Evolutionary conservation across 64 coral and sea anemone species (phyloP).

Genomic region (Porites lutea): DNA sequence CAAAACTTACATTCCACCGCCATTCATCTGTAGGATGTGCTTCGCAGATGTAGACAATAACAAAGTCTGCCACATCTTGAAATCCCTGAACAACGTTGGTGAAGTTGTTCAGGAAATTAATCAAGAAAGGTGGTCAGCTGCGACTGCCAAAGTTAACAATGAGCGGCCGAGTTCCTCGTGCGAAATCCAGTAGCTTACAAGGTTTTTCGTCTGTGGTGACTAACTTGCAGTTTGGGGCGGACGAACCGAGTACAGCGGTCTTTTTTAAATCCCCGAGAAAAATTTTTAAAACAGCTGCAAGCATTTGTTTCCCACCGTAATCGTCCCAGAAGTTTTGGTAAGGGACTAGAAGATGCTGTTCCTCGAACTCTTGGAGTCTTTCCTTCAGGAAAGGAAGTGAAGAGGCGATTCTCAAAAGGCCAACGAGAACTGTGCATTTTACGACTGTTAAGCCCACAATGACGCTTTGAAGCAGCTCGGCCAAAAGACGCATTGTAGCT

Average conservation of each 20-base stretch:
- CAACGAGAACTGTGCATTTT: background rate
- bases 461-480: background rate
- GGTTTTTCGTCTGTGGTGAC: slow-evolving; percentile 18
- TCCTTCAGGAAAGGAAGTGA: slow-evolving; percentile 11
- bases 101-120: slow-evolving; percentile 51
- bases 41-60: slow-evolving; percentile 54
- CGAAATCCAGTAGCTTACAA: slow-evolving; percentile 10
- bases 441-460: background rate
- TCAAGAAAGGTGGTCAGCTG: slow-evolving; percentile 57
- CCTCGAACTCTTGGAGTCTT: background rate
- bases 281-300: background rate
- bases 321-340: slow-evolving; percentile 50
- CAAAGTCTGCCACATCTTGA: slow-evolving; percentile 65
- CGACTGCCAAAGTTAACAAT: slow-evolving; percentile 74
- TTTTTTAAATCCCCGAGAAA: slow-evolving; percentile 26
- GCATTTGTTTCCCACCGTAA: slow-evolving; percentile 21
- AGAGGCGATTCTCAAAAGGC: background rate
- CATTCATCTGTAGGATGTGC: slow-evolving; percentile 69
- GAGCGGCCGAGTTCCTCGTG: slow-evolving; percentile 37
- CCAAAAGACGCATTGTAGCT: background rate
- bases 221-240: slow-evolving; percentile 37
- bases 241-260: slow-evolving; percentile 5
- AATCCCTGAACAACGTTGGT: slow-evolving; percentile 39
- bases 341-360: slow-evolving; percentile 5
- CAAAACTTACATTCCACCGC: slow-evolving; percentile 41